Base-by-base conservation (phyloP, 1,140 invertebrate genomes). In the Riptortus pedestris region DNA sequence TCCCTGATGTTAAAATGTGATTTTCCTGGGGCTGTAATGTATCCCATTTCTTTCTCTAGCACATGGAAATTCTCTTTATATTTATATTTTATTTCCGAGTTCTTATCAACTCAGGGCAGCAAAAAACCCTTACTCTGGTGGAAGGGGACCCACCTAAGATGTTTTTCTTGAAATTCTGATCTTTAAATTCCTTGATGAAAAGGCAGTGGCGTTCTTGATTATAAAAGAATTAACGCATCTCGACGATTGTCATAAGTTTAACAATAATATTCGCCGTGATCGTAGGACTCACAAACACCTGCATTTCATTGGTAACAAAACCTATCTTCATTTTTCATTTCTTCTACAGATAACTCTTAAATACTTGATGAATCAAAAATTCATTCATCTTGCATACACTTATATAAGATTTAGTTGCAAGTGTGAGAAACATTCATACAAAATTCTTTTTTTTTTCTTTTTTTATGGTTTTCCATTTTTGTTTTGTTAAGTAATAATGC, bases 301-400 rank as follows among this genome's bases (percentile, higher is more conserved):
- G 61, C 61, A 63, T 63, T 63, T 63, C 24, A 47, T 38, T 61
- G 61, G 61, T 51, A 63, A 63, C 61, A 63, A 63, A 63, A 63
- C 61, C 61, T 63, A 60, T 61, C 43, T 43, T 43, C 31, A 61
- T 20, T 61, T 61, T 47, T 61, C 51, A 51, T 62, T 63, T 63
- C 43, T n/a, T 47, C 27, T 52, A 45, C 48, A 52, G 16, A 52
- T 52, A 48, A 28, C 29, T 52, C 16, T 63, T 31, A 63, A 63
- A 27, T 18, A 29, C 24, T 29, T 52, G 16, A 24, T 60, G n/a
- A 31, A 18, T 60, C 18, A 31, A 60, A 60, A 38, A 33, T 31
- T 18, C 33, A 55, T 55, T 55, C 51, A 55, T 55, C 7, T 55
- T 55, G 51, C 24, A 24, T 55, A 55, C 31, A 55, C 24, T 24